Percentiles rank a stretch among this genome's conserved stretches.
Evolutionary conservation across 1,140 invertebrate species (phyloP).

Genomic region (Drosophila lowei): DNA sequence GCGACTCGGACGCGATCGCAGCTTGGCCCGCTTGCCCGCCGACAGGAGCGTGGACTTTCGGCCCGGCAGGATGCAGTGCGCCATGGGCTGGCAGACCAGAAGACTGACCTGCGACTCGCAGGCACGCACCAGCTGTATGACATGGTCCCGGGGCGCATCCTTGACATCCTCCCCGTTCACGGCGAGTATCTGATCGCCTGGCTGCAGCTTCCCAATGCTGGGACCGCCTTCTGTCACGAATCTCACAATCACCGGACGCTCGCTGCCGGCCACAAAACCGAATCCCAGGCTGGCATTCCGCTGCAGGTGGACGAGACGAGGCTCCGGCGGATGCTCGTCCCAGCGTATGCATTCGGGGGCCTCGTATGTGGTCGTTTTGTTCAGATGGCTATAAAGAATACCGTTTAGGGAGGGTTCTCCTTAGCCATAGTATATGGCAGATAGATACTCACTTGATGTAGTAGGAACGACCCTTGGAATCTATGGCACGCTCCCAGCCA

Average conservation of each 20-base stretch:
- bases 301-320: constrained; percentile 88
- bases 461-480: constrained; percentile 89
- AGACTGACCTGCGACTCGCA: constrained; percentile 90
- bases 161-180: constrained; percentile 96
- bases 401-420: neutral
- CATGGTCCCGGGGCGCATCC: constrained; percentile 92
- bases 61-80: constrained; percentile 86
- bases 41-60: constrained; percentile 93
- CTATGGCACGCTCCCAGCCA: constrained; percentile 94
- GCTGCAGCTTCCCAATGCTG: constrained; percentile 93
- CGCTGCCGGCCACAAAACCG: constrained; percentile 96
- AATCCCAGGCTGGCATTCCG: constrained; percentile 92
- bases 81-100: constrained; percentile 91
- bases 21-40: constrained; percentile 92
- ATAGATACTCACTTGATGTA: constrained; percentile 92
- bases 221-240: constrained; percentile 94
- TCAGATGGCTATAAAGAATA: constrained; percentile 88
- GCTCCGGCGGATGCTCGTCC: constrained; percentile 88
- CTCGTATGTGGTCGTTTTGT: constrained; percentile 95
- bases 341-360: constrained; percentile 86
- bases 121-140: constrained; percentile 93
- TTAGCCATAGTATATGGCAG: neutral
- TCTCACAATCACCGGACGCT: constrained; percentile 94
- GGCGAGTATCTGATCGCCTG: constrained; percentile 94
- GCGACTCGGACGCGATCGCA: constrained; percentile 91